Evolutionary conservation across 2,113 vertebrate genomes (phyloP).

Genomic region (Romanogobio albipinnatus): DNA sequence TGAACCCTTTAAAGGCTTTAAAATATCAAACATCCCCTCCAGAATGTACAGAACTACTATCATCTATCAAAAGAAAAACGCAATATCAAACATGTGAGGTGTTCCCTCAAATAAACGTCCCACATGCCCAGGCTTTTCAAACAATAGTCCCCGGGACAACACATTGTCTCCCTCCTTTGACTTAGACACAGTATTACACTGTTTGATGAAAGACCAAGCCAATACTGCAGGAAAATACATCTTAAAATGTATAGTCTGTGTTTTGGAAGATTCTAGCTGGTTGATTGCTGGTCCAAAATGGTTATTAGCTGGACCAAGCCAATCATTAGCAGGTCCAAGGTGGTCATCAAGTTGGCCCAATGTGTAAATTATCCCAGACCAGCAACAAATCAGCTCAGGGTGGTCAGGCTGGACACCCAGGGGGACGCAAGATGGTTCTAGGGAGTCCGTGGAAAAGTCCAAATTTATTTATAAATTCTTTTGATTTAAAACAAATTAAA

Average conservation of each 20-base stretch:
- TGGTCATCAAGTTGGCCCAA: not conserved
- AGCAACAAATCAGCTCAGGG: conserved; percentile 8
- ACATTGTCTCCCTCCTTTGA: conserved; percentile 31
- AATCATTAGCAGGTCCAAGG: not conserved
- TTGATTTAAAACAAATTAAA: no score
- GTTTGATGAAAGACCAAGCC: not conserved
- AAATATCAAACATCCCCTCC: not conserved
- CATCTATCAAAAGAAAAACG: not conserved
- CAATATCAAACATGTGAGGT: not conserved
- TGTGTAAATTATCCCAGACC: not conserved
- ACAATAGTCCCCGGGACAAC: conserved; percentile 25
- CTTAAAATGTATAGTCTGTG: not conserved
- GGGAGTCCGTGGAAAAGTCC: no score
- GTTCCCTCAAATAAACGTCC: not conserved
- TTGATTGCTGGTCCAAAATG: not conserved
- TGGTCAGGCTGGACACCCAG: not conserved
- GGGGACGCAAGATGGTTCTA: no score
- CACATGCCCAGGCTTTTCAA: not conserved
- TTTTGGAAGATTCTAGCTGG: not conserved
- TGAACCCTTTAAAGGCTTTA: not conserved
- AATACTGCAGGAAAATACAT: not conserved
- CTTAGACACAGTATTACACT: not conserved
- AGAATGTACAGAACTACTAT: not conserved
- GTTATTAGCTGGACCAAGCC: not conserved
- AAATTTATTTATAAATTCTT: no score